A percentile compares a stretch with the other conserved stretches of the same genome.
These are phyloP conservation scores for Epinotia bilunana DNA, from an alignment of 2,888 invertebrate genomes.

Conservation along the genomic window DNA sequence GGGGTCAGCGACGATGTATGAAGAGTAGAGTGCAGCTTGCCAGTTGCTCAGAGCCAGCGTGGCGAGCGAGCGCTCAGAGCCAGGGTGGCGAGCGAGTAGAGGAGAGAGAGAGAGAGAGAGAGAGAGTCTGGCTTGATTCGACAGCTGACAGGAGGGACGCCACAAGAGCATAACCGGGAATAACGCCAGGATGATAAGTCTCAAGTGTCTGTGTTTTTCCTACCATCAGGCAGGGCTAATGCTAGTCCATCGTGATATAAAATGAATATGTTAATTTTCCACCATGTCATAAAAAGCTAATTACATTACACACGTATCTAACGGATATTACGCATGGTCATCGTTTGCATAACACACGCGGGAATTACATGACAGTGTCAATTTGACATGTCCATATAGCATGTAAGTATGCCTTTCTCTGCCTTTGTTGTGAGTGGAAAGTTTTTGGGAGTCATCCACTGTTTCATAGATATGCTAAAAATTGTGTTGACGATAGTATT, in stretches of 20 bases:
- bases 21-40: too few relatives aligned
- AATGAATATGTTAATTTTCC: background rate
- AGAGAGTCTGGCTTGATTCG: too few relatives aligned
- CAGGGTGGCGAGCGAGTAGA: too few relatives aligned
- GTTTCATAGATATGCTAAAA: slow-evolving; percentile 2
- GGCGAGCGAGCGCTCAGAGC: too few relatives aligned
- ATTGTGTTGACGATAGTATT: background rate
- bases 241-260: background rate
- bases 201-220: too few relatives aligned
- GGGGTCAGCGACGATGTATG: too few relatives aligned
- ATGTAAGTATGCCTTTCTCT: slow-evolving; percentile 14
- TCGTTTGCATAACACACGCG: slow-evolving; percentile 2
- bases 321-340: slow-evolving; percentile 24
- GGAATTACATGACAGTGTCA: slow-evolving; percentile 24
- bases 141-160: too few relatives aligned
- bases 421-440: slow-evolving; percentile 14
- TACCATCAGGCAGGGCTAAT: too few relatives aligned
- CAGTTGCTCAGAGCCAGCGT: too few relatives aligned
- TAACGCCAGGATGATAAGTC: too few relatives aligned
- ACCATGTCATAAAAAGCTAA: background rate
- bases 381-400: slow-evolving; percentile 5
- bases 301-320: background rate
- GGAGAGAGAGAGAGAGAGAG: too few relatives aligned
- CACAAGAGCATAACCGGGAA: too few relatives aligned
- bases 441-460: background rate